Percentiles rank a stretch among this genome's conserved stretches.
phyloP scores from a whole-genome alignment of 2,888 invertebrate genomes.

The Eulithis testata region DNA sequence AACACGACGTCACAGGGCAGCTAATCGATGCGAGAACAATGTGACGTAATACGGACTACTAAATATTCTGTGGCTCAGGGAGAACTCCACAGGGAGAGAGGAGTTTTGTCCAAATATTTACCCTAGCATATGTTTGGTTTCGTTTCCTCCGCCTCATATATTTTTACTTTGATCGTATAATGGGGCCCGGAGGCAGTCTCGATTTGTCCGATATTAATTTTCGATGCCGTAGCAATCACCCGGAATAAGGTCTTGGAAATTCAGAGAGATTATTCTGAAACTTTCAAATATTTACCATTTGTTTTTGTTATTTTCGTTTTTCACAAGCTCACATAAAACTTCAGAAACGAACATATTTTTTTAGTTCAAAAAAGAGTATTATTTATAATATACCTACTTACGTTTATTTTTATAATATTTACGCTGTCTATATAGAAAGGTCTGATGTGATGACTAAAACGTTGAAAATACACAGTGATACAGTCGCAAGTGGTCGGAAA shows the following conservation, averaged over 20 bases:
- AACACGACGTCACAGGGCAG: constrained; percentile 67
- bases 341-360: too few relatives aligned
- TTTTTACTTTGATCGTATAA: constrained; percentile 82
- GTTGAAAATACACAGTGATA: too few relatives aligned
- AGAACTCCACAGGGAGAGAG: constrained; percentile 51
- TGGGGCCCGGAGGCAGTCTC: constrained; percentile 72
- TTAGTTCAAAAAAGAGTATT: too few relatives aligned
- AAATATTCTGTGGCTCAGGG: constrained; percentile 36
- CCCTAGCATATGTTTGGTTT: constrained; percentile 82
- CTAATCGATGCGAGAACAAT: constrained; percentile 82
- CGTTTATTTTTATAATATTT: too few relatives aligned
- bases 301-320: not conserved
- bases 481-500: too few relatives aligned
- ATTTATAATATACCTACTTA: too few relatives aligned
- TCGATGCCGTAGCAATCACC: constrained; percentile 38
- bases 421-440: too few relatives aligned
- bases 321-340: too few relatives aligned
- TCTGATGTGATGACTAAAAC: too few relatives aligned
- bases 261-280: constrained; percentile 2
- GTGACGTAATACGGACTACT: constrained; percentile 67
- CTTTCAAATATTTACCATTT: not conserved
- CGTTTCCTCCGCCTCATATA: constrained; percentile 83
- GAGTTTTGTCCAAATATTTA: constrained; percentile 75
- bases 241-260: constrained; percentile 22
- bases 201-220: constrained; percentile 80